Conservation (phyloP, 2,797 vertebrate species). For the Coregonus ussuriensis region DNA sequence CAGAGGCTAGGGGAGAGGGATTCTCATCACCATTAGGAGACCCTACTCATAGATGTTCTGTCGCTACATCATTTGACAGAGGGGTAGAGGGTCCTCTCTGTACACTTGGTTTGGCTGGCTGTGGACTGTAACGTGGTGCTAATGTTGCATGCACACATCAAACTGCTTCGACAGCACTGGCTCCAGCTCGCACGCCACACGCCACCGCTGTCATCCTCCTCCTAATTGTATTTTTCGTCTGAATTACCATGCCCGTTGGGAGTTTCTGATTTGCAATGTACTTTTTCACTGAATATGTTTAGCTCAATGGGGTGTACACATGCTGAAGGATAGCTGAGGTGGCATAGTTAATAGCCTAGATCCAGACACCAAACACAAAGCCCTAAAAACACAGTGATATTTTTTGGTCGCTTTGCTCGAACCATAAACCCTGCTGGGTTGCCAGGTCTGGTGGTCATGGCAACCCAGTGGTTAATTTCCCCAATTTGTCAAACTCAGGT, state of each 20-base stretch:
- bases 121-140: neutral
- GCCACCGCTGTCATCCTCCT: constrained; percentile 2
- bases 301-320: neutral
- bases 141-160: neutral
- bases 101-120: neutral
- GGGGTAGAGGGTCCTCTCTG: neutral
- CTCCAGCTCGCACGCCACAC: neutral
- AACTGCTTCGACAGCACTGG: no score
- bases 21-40: neutral
- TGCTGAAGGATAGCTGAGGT: neutral
- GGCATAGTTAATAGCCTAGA: neutral
- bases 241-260: constrained; percentile 14
- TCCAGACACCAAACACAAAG: neutral
- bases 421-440: neutral
- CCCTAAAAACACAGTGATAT: neutral
- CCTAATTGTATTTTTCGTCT: constrained; percentile 21
- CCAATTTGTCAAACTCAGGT: constrained; percentile 32
- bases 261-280: constrained; percentile 15
- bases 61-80: neutral
- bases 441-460: constrained; percentile 17
- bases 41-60: neutral
- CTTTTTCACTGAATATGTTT: constrained; percentile 6
- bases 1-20: neutral
- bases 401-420: neutral
- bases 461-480: constrained; percentile 23